phyloP scores from a whole-genome alignment of 2,797 vertebrate species.

The Lagocephalus sceleratus region DNA sequence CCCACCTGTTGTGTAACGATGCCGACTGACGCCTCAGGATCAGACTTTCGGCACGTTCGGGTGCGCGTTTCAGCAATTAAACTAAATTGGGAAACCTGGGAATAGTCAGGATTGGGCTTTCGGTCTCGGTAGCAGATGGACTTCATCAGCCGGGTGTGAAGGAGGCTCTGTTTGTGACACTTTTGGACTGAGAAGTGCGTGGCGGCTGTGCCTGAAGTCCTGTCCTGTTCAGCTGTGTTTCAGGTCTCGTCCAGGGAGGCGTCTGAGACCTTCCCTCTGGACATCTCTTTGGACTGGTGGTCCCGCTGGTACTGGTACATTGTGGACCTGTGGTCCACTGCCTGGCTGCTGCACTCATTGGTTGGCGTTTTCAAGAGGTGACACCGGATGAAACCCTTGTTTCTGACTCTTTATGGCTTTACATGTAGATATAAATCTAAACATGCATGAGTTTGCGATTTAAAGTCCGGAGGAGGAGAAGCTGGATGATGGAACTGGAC shows the following conservation, averaged over 20 bases:
- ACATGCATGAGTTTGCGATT: background rate
- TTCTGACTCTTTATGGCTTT: background rate
- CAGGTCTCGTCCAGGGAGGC: constrained; percentile 43
- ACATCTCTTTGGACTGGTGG: constrained; percentile 64
- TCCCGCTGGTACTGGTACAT: constrained; percentile 45
- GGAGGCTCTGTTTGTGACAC: too few species aligned
- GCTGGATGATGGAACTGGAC: background rate
- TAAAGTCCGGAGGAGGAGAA: background rate
- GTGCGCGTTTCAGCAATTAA: too few species aligned
- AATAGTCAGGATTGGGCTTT: too few species aligned
- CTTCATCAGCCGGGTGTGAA: too few species aligned
- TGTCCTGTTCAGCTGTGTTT: constrained; percentile 45
- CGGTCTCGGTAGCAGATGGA: too few species aligned
- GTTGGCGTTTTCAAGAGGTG: constrained; percentile 49
- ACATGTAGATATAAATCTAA: background rate
- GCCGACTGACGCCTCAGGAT: too few species aligned
- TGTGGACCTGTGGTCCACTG: constrained; percentile 48
- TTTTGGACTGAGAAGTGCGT: too few species aligned
- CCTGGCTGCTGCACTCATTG: constrained; percentile 47
- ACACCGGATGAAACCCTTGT: background rate
- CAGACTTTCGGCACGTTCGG: too few species aligned
- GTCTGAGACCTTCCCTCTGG: constrained; percentile 49
- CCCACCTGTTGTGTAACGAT: too few species aligned
- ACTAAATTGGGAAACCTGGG: too few species aligned
- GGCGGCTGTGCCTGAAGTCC: too few species aligned